Base-by-base conservation (phyloP, 1,140 invertebrate species). In the Leptopilina clavipes region DNA sequence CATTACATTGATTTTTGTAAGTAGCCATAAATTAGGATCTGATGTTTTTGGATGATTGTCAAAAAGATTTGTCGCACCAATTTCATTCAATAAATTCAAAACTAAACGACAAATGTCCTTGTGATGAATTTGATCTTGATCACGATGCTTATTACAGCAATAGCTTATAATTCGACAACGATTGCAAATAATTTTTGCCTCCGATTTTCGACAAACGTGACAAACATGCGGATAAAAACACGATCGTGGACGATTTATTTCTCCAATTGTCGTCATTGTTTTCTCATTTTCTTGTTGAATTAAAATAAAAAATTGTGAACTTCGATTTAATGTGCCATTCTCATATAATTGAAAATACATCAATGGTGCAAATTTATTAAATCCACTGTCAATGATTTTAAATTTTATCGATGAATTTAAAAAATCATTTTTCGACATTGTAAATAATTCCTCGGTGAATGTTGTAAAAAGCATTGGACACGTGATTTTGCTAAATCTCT, bases 101-200 rank as follows among this genome's bases (percentile, higher is more conserved):
- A 52, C 17, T 3, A 12, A 1, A 2, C 17, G 14, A 17, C 48
- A 52, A 52, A 52, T 52, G 6, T 52, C 48, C n/a, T 52, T 52
- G 6, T 52, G 48, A 17, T 17, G 3, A 14, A 14, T 48, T 17
- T 52, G 48, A 52, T 52, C 48, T 7, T 52, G 48, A 17, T 52
- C n/a, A 8, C 59, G 59, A 65, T 65, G 59, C 12, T 65, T 65
- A 37, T 65, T 65, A 7, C 12, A 11, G 7, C 59, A 65, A 31
- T 65, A 65, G 11, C 12, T 31, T 6, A 65, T 31, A 14, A 65
- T 65, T 22, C 59, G 59, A 31, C 59, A 65, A 25, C 59, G 59
- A 22, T 65, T 65, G 12, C 59, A 65, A 8, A 22, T 65, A 14
- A 65, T 11, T 65, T 65, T 65, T 14, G 25, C 22, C 25, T 65